A percentile compares a stretch with the other conserved stretches of the same genome.
phyloP scores from a whole-genome alignment of 2,797 vertebrate genomes.

The Aeoliscus strigatus region DNA sequence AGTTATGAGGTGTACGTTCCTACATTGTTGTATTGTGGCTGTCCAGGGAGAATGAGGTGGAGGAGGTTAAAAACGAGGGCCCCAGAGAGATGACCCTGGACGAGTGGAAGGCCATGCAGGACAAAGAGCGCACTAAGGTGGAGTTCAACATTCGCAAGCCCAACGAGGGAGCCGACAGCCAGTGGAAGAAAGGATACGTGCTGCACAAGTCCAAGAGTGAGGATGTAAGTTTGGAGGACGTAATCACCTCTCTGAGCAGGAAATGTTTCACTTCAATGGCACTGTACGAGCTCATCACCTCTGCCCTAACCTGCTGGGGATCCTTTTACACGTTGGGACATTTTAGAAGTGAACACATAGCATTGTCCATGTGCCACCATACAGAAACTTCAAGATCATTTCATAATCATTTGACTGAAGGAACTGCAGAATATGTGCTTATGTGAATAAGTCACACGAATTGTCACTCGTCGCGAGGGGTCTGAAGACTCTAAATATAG shows the following conservation, averaged over 20 bases:
- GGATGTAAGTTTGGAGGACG: slow-evolving; percentile 90
- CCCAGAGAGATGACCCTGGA: slow-evolving; percentile 99
- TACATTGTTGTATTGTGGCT: slow-evolving; percentile 17
- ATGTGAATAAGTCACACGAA: too few species aligned
- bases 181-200: slow-evolving; percentile 99
- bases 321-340: too few species aligned
- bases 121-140: slow-evolving; percentile 96
- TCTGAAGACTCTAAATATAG: too few species aligned
- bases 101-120: slow-evolving; percentile 99
- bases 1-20: slow-evolving; percentile 14
- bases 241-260: too few species aligned
- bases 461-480: too few species aligned
- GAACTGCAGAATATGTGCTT: too few species aligned
- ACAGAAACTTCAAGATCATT: too few species aligned
- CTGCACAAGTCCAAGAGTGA: slow-evolving; percentile 99
- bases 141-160: slow-evolving; percentile 99
- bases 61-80: slow-evolving; percentile 95
- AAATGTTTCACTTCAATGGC: too few species aligned
- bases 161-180: slow-evolving; percentile 94
- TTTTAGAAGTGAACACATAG: too few species aligned
- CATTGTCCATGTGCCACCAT: too few species aligned
- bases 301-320: not conserved
- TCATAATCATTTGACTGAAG: too few species aligned
- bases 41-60: slow-evolving; percentile 94
- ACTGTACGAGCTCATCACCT: not conserved